Base-by-base conservation (phyloP, 2,113 vertebrate genomes). In the Entelurus aequoreus region DNA sequence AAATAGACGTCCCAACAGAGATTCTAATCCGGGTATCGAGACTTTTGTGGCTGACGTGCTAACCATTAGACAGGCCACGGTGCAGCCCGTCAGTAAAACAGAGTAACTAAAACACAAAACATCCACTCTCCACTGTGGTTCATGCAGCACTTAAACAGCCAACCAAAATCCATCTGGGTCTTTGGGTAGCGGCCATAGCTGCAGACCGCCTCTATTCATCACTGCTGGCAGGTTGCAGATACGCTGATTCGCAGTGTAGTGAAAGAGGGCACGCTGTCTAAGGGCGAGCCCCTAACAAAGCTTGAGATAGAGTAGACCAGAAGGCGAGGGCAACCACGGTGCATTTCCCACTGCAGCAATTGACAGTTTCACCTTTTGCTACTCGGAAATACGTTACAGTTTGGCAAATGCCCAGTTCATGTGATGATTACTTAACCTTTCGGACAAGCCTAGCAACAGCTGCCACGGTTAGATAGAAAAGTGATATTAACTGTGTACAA, bases 141-240 rank as follows among this genome's bases (percentile, higher is more conserved):
- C 74, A 74, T 65, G 62, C 77, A 80, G 66, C 66, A 66, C 71
- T 78, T 76, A 71, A 76, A 68, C 71, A 65, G 62, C 62, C 63
- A 57, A 36, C 83, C 70, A 78, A 80, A 78, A 81, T 81, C 76
- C 74, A 80, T 83, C 77, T 83, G 79, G 65, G 79, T 77, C 70
- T 47, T 76, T 54, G 74, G 76, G 76, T 66, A 77, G 78, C 55
- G 74, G 76, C 81, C 68, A 37, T 55, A 53, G 71, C 62, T 78
- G 63, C 75, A 72, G 73, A 73, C 72, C 36, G 54, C 74, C 76
- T 76, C 79, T 68, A 83, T 88, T 82, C 83, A 88, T 89, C 83
- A 86, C 72, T 40, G 37, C 62, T 21, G 83, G 84, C 81, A 85
- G 77, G 76, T 77, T 71, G 80, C 83, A 84, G 80, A 87, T 87